Evolutionary conservation across 2,888 invertebrate genomes (phyloP).

Genomic region (Antheraea assamensis): DNA sequence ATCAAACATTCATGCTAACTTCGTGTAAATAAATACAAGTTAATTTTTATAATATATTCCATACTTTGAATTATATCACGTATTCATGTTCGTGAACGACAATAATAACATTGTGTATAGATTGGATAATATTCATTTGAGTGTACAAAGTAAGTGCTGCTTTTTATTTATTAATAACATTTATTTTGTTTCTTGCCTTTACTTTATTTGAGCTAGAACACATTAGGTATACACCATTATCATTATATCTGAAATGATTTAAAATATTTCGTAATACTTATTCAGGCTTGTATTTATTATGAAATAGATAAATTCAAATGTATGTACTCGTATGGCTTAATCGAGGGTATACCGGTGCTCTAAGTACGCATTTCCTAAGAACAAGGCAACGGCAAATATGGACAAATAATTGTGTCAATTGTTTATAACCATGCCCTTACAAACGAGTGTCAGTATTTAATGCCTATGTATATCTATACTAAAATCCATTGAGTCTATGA

Average conservation of each 20-base stretch:
- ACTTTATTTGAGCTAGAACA: not conserved
- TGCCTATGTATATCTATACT: too few relatives aligned
- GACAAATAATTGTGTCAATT: too few relatives aligned
- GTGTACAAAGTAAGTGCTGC: slow-evolving; percentile 59
- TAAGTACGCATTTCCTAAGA: too few relatives aligned
- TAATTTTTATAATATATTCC: not conserved
- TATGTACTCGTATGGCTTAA: not conserved
- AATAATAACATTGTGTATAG: slow-evolving; percentile 61
- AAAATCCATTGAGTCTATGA: too few relatives aligned
- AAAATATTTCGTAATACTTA: slow-evolving; percentile 7
- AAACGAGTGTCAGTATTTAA: too few relatives aligned
- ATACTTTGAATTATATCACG: slow-evolving; percentile 25
- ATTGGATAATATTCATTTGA: slow-evolving; percentile 64
- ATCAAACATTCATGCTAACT: slow-evolving; percentile 43
- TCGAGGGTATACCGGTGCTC: not conserved
- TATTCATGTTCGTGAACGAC: slow-evolving; percentile 71
- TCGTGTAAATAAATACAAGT: slow-evolving; percentile 28
- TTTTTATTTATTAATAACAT: slow-evolving; percentile 4
- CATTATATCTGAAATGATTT: slow-evolving; percentile 3
- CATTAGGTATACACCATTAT: not conserved
- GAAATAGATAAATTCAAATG: not conserved
- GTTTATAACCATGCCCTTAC: too few relatives aligned
- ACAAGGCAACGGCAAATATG: too few relatives aligned
- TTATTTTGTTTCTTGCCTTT: not conserved
- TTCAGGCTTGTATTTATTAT: not conserved